Evolutionary conservation across 1,140 invertebrate genomes (phyloP), one percentile per base, ranked within the genome.

Genomic region (Drosophila jambulina): DNA sequence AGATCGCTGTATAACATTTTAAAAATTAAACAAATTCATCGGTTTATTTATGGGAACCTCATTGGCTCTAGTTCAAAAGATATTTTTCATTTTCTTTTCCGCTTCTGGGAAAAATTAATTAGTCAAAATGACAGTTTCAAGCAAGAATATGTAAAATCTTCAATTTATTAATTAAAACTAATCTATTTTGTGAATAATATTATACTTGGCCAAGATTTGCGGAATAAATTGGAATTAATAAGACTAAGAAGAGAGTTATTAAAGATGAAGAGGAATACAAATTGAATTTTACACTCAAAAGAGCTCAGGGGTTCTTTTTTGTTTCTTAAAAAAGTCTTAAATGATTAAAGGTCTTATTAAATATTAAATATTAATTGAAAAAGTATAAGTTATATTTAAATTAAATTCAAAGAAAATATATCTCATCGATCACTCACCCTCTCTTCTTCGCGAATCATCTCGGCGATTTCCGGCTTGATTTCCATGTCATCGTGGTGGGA

Each of bases 371-470:
- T 15, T 5, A 46, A 38, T 23, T 7, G 23, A n/a, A 25, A 27
- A 23, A 7, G 2, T 1, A 29, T 12, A 19, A 25, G 36, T 10
- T 54, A 21, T 48, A 38, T 32, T 25, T 12, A 32, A 23, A 21
- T 12, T 15, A 61, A 36, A 32, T 3, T 12, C 0, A 27, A 12
- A n/a, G 1, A 19, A 32, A n/a, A 13, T 53, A 13, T 53, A 21
- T 34, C 12, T 53, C 1, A 48, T 23, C 13, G 0, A 2, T 6
- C 27, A 97, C 97, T 97, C 93, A 98, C 97, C 96, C 97, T 95
- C 95, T 98, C 97, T 94, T 98, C 97, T 94, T 98, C 97, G 92
- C 97, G 96, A 91, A 98, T 98, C 97, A 98, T 98, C 94, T 98
- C 97, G 34, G 97, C 97, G 93, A 98, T 98, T 93, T 97, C 97